A percentile compares a stretch with the other conserved stretches of the same genome.
These are phyloP conservation scores for Xerus rutilus DNA, from an alignment of 2,797 vertebrate species.

Conservation along the genomic window DNA sequence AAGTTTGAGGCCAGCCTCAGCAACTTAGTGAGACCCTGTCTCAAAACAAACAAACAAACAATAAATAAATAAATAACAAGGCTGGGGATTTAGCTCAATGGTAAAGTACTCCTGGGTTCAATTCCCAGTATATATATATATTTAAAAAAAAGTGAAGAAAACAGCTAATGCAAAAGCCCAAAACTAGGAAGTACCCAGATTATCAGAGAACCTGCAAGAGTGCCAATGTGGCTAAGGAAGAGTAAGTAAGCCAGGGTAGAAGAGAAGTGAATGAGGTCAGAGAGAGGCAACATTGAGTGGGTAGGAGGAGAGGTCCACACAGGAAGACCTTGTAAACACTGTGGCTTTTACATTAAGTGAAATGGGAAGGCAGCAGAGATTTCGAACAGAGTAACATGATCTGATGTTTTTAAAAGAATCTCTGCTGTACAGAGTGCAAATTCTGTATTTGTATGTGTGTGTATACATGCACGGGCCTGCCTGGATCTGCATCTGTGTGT, in stretches of 20 bases:
- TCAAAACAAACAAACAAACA: too few species aligned
- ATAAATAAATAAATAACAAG: too few species aligned
- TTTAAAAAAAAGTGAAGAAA: neutral
- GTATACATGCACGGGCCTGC: neutral
- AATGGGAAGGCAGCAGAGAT: slow-evolving; percentile 56
- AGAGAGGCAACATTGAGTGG: neutral
- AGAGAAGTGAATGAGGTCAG: slow-evolving; percentile 42
- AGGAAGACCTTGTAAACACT: slow-evolving; percentile 40
- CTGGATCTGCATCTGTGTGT: neutral
- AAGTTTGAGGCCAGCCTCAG: too few species aligned
- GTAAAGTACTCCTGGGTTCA: too few species aligned
- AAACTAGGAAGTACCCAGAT: slow-evolving; percentile 15
- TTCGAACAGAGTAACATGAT: slow-evolving; percentile 42
- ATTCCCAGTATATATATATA: too few species aligned
- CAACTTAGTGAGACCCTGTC: too few species aligned
- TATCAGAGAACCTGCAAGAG: slow-evolving; percentile 37
- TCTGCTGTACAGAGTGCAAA: neutral
- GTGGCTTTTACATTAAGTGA: slow-evolving; percentile 44
- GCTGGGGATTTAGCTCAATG: too few species aligned
- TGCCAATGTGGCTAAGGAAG: neutral
- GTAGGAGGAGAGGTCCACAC: neutral
- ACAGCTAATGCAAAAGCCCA: slow-evolving; percentile 37
- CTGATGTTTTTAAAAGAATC: slow-evolving; percentile 60
- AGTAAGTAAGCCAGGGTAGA: neutral
- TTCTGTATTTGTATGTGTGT: neutral